A percentile compares a stretch with the other conserved stretches of the same genome.
These are phyloP conservation scores for Cyphomyrmex costatus DNA, from an alignment of 1,140 invertebrate species.

Conservation along the genomic window DNA sequence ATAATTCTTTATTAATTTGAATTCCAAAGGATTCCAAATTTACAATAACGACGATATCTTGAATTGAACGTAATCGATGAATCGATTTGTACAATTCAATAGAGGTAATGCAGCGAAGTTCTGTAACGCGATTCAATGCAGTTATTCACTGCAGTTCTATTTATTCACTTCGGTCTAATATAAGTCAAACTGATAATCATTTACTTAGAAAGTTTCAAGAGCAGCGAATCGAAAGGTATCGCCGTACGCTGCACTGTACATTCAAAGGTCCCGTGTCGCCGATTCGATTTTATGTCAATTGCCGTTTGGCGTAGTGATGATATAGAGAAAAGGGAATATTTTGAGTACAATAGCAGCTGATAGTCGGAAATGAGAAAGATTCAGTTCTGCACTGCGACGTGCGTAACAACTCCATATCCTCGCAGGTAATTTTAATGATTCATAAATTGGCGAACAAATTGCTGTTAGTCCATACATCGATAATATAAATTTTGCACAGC, in stretches of 20 bases:
- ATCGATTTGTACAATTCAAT: constrained; percentile 18
- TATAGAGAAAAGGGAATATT: constrained; percentile 47
- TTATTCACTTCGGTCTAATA: constrained; percentile 35
- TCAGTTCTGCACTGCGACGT: background rate
- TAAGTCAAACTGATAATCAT: constrained; percentile 57
- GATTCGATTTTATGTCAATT: constrained; percentile 58
- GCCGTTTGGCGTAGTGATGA: constrained; percentile 1
- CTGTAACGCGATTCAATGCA: constrained; percentile 16
- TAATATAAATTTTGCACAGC: constrained; percentile 9
- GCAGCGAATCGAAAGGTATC: constrained; percentile 16
- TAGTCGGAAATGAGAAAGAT: constrained; percentile 50
- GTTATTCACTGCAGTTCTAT: constrained; percentile 39
- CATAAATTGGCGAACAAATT: constrained; percentile 40
- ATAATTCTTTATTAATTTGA: background rate
- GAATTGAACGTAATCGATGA: constrained; percentile 1
- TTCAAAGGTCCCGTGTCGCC: constrained; percentile 32
- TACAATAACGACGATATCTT: background rate
- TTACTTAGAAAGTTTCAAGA: constrained; percentile 49
- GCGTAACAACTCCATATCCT: constrained; percentile 17
- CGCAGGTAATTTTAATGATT: constrained; percentile 3
- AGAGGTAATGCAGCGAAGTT: background rate
- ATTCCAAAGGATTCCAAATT: constrained; percentile 13
- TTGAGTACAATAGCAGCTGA: background rate
- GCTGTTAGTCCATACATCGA: background rate
- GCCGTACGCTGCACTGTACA: background rate